Base-by-base conservation (phyloP, 2,113 vertebrate species). In the Corvus hawaiiensis region DNA sequence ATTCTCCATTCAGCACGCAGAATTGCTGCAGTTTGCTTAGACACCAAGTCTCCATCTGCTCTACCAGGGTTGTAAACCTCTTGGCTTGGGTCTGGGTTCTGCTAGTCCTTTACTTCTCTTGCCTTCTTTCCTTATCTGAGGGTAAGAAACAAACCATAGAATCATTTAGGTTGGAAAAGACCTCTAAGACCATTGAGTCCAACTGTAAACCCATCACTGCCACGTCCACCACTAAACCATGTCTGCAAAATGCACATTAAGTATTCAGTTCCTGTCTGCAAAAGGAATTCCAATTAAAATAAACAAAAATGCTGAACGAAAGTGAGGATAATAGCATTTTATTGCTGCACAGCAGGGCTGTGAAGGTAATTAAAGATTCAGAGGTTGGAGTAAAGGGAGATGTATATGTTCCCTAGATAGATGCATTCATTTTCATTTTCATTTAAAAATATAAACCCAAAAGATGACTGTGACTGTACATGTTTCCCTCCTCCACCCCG, bases 41-140 rank as follows among this genome's bases (percentile, higher is more conserved):
- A 83, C 59, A 90, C 46, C 55, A 66, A 90, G 37, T n/a, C 72
- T 90, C 71, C 82, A 83, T 95, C 82, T 88, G 88, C 71, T 92
- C 75, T 54, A 30, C 59, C 49, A 85, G 55, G 62, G 63, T 20
- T 7, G 3, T 85, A 88, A 93, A 90, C 85, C 51, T 85, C 63
- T 73, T 91, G 82, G 69, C 78, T 75, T 66, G n/a, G 26, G 46
- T 55, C 82, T 61, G 74, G 16, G 18, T 77, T 92, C 67, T 90
- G 76, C 79, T 46, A 74, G 46, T 54, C 63, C 49, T 88, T 83
- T 88, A 41, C 49, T 26, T 85, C 37, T 26, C 55, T 76, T 73
- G 71, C 35, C 51, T 69, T 69, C 73, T 74, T 81, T 48, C 63
- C 46, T 69, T 93, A 69, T 39, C 63, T 39, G 28, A 88, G 49